These are phyloP conservation scores for Lasioglossum oenotherae DNA, from an alignment of 2,888 invertebrate species.

Conservation along the genomic window DNA sequence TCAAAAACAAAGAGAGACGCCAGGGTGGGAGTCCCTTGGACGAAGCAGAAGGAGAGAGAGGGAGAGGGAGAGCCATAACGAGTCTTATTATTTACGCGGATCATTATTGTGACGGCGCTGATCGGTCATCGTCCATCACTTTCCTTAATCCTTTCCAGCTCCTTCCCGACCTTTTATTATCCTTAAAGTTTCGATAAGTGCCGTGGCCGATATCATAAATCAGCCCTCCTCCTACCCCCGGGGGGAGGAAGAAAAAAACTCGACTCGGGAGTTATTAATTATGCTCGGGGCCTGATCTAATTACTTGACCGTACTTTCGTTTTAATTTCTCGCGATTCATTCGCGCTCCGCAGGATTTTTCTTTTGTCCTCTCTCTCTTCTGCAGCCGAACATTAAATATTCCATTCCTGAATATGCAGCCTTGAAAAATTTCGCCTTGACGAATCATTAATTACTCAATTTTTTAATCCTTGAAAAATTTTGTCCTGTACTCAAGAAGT, in stretches of 20 bases:
- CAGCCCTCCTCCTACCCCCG: constrained; percentile 63
- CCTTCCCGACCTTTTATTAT: constrained; percentile 77
- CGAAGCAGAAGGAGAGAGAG: neutral
- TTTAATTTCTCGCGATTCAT: constrained; percentile 7
- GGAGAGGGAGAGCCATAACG: constrained; percentile 15
- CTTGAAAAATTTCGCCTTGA: neutral
- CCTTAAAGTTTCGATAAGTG: constrained; percentile 79
- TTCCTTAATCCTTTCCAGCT: constrained; percentile 68
- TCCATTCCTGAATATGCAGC: neutral
- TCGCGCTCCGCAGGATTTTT: neutral
- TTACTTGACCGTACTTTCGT: constrained; percentile 38
- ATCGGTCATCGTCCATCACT: constrained; percentile 83
- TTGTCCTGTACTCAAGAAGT: too few species aligned
- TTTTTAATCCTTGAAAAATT: too few species aligned
- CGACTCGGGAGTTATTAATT: constrained; percentile 57
- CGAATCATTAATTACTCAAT: too few species aligned
- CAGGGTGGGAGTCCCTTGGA: neutral
- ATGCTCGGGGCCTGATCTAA: constrained; percentile 53
- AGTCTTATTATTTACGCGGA: constrained; percentile 80
- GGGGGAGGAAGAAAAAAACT: constrained; percentile 54
- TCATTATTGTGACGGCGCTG: constrained; percentile 83
- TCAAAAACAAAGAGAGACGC: constrained; percentile 50
- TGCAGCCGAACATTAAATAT: neutral
- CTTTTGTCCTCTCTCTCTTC: neutral
- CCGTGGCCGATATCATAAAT: constrained; percentile 80